A percentile compares a stretch with the other conserved stretches of the same genome.
Conservation (phyloP, 2,888 invertebrate species). For the Drosophila rubida region DNA sequence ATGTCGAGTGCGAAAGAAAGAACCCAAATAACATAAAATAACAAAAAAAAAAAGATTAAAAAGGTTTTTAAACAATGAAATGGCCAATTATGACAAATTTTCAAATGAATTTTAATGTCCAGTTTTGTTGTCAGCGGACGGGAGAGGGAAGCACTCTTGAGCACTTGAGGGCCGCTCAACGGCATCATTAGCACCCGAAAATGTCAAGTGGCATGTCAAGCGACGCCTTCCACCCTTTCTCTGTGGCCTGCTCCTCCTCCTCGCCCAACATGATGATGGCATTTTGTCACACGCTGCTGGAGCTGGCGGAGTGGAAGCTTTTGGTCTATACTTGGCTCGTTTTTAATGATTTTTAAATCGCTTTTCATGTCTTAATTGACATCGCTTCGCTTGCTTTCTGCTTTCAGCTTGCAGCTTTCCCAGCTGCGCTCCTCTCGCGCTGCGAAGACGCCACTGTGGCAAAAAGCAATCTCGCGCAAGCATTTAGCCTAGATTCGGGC, state of each 20-base stretch:
- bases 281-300: constrained; percentile 60
- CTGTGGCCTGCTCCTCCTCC: constrained; percentile 1
- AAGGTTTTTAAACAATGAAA: constrained; percentile 49
- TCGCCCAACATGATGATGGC: constrained; percentile 34
- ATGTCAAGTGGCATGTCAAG: constrained; percentile 46
- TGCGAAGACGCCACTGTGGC: background rate
- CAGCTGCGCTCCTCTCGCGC: background rate
- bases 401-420: too few relatives aligned
- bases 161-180: constrained; percentile 55
- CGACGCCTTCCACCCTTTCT: constrained; percentile 11
- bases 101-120: constrained; percentile 62
- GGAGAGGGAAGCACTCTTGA: background rate
- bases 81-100: constrained; percentile 74
- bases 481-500: constrained; percentile 66
- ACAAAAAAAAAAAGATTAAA: background rate
- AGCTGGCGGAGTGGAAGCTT: constrained; percentile 18
- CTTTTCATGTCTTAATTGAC: constrained; percentile 53
- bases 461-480: constrained; percentile 47
- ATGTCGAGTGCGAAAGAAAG: constrained; percentile 37
- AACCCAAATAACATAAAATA: background rate
- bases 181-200: constrained; percentile 68
- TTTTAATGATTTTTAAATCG: constrained; percentile 59
- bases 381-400: constrained; percentile 23
- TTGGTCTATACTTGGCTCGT: constrained; percentile 22
- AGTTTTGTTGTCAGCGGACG: background rate